Conservation (phyloP, 2,888 invertebrate species). For the Mantis religiosa region DNA sequence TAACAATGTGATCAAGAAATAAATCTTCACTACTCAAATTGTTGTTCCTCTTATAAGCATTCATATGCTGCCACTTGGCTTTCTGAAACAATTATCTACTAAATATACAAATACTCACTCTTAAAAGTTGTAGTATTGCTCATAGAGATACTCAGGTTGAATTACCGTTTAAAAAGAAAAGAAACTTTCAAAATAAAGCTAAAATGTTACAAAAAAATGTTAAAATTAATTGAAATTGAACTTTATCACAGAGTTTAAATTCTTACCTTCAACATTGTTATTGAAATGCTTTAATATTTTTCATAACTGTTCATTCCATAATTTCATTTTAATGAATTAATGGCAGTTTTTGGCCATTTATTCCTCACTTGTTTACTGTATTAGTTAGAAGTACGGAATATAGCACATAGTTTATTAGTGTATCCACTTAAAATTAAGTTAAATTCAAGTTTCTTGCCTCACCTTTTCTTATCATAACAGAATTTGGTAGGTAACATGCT, state of each 20-base stretch:
- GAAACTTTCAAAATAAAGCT: neutral
- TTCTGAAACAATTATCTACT: neutral
- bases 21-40: neutral
- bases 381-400: too few relatives aligned
- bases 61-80: neutral
- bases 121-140: neutral
- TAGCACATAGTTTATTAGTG: too few relatives aligned
- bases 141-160: neutral
- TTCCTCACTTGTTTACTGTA: too few relatives aligned
- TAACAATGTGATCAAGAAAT: neutral
- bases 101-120: neutral
- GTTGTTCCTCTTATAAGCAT: neutral
- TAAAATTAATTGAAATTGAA: neutral
- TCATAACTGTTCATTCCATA: too few relatives aligned
- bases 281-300: too few relatives aligned
- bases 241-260: neutral
- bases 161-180: neutral
- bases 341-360: too few relatives aligned
- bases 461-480: too few relatives aligned
- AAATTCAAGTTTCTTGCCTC: too few relatives aligned
- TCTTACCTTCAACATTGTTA: too few relatives aligned
- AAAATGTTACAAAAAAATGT: neutral
- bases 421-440: too few relatives aligned
- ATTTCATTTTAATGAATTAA: too few relatives aligned
- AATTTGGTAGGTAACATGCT: too few relatives aligned